These are phyloP conservation scores for Corbicula japonica DNA, from an alignment of 2,888 invertebrate species.

Conservation along the genomic window DNA sequence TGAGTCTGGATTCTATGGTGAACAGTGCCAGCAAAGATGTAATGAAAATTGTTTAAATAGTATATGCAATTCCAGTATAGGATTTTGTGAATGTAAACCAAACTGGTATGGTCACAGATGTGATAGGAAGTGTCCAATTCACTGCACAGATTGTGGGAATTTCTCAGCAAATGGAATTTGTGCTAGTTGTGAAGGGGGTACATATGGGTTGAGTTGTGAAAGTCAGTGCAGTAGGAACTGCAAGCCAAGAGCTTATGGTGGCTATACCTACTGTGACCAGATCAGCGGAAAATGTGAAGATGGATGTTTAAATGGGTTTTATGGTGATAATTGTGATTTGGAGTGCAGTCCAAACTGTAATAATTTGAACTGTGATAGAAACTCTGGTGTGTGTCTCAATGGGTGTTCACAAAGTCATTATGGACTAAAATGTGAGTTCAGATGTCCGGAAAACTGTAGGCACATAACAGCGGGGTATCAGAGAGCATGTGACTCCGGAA, in stretches of 20 bases:
- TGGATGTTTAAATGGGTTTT: slow-evolving; percentile 63
- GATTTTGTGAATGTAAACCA: slow-evolving; percentile 59
- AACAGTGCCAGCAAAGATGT: slow-evolving; percentile 57
- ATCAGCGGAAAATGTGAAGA: slow-evolving; percentile 52
- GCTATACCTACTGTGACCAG: slow-evolving; percentile 58
- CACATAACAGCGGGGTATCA: slow-evolving; percentile 26
- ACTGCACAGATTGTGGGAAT: slow-evolving; percentile 50
- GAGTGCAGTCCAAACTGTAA: slow-evolving; percentile 64
- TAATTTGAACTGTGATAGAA: slow-evolving; percentile 54
- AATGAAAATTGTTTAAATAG: slow-evolving; percentile 54
- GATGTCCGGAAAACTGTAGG: slow-evolving; percentile 61
- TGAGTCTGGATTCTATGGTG: slow-evolving; percentile 52
- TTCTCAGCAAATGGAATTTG: slow-evolving; percentile 50
- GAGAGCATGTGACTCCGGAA: slow-evolving; percentile 45
- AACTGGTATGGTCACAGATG: slow-evolving; percentile 67
- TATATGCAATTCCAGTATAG: slow-evolving; percentile 41
- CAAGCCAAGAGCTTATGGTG: slow-evolving; percentile 35
- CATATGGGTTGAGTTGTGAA: slow-evolving; percentile 66
- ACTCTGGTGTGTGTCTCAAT: slow-evolving; percentile 57
- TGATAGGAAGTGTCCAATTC: slow-evolving; percentile 48
- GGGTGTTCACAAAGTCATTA: slow-evolving; percentile 62
- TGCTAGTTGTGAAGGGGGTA: slow-evolving; percentile 57
- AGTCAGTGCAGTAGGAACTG: slow-evolving; percentile 49
- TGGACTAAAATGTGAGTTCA: slow-evolving; percentile 62
- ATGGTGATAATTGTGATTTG: slow-evolving; percentile 64